These are phyloP conservation scores for Digitonthophagus gazella DNA, from an alignment of 2,888 invertebrate species.

Conservation along the genomic window DNA sequence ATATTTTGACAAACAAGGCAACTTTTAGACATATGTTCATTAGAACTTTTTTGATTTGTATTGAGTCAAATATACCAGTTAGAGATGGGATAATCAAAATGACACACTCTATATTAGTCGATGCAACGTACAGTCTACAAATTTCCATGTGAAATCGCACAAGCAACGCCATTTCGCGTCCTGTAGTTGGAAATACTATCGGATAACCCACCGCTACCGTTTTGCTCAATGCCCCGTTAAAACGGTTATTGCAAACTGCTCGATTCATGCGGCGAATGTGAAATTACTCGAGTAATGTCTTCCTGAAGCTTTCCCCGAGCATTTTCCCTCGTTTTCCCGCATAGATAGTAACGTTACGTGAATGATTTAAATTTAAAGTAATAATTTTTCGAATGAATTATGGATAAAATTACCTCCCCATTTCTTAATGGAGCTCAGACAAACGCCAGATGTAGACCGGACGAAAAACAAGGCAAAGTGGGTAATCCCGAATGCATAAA, in stretches of 20 bases:
- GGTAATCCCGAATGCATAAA: not conserved
- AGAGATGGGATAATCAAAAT: no score
- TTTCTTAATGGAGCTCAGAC: not conserved
- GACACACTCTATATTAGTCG: no score
- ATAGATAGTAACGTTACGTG: not conserved
- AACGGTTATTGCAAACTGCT: not conserved
- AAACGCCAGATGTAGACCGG: not conserved
- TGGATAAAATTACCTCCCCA: not conserved
- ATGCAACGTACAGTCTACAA: no score
- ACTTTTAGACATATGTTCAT: no score
- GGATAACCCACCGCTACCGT: not conserved
- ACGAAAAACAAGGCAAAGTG: not conserved
- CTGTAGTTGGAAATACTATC: not conserved
- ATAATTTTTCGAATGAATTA: not conserved
- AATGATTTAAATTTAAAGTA: not conserved
- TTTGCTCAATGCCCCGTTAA: not conserved
- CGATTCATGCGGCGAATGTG: not conserved
- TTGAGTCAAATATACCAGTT: no score
- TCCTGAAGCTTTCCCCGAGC: not conserved
- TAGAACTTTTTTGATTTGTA: no score
- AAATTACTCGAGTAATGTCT: not conserved
- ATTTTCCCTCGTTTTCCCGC: not conserved
- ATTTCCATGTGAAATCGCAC: no score
- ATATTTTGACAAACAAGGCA: no score
- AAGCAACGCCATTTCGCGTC: not conserved